Evolutionary conservation across 2,113 vertebrate species (phyloP), one percentile per base, ranked within the genome.

Genomic region (Perca schrenkii): DNA sequence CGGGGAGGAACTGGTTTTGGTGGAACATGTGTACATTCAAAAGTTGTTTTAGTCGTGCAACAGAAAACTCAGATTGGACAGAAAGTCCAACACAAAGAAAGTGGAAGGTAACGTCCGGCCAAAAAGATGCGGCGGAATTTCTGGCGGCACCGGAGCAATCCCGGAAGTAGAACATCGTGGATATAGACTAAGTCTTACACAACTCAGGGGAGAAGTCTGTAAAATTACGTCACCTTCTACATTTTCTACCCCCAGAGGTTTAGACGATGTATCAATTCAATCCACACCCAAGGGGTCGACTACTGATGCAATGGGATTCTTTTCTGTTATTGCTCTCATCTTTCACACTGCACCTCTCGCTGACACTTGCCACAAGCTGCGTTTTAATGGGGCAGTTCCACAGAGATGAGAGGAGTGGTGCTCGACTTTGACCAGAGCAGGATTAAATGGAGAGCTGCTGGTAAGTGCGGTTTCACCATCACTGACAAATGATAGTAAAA

Each of bases 361-460:
- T 87, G 92, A 92, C 92, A 94, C 85, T 88, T 21, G 89, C 93
- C 92, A 93, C 88, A 73, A 92, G 91, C 80, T 77, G 68, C 36
- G 85, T 88, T 92, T 90, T 90, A 91, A 94, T 88, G 82, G 81
- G 69, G 62, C 74, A 74, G 61, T 63, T 90, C 79, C 74, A 52
- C 72, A 6, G 73, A 84, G 66, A 78, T 28, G 72, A 79, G 78
- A 72, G 17, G 76, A 88, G 88, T 31, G 70, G 74, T 36, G 74
- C 83, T 86, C 28, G n/a, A 75, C 75, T 85, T 57, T 74, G 80
- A 80, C 60, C 80, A 14, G 43, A 36, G 46, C 63, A 4, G 54
- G 83, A 83, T 77, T 90, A 79, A 85, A 77, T 17, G n/a, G 64
- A 25, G 46, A 36, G 75, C 25, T 40, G 19, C 64, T 19, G 73